Percentiles rank a stretch among this genome's conserved stretches.
Conservation (phyloP, 92 coral and sea anemone species). For the Blastomussa wellsi region DNA sequence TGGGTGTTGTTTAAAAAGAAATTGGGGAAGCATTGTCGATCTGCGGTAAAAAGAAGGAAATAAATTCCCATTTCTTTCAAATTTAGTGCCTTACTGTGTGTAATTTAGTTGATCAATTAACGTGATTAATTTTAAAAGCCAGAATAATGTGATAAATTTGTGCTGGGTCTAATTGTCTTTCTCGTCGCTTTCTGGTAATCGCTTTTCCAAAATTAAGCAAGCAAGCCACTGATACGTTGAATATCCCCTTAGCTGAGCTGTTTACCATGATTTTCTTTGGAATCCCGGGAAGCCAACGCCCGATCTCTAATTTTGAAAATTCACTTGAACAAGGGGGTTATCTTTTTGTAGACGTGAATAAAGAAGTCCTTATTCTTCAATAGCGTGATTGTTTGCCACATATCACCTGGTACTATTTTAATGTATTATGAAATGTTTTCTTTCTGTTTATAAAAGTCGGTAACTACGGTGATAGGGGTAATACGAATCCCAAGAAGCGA, state of each 20-base stretch:
- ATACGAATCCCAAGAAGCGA: background rate
- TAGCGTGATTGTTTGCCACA: background rate
- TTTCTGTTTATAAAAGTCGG: background rate
- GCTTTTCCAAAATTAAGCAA: background rate
- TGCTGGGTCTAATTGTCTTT: background rate
- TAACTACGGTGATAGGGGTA: background rate
- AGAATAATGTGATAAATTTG: slow-evolving; percentile 15
- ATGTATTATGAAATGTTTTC: background rate
- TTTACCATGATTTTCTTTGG: background rate
- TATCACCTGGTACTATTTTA: background rate
- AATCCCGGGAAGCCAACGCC: background rate
- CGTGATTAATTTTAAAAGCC: slow-evolving; percentile 27
- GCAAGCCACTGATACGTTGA: background rate
- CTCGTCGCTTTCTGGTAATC: background rate
- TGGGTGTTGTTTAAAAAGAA: background rate
- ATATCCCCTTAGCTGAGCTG: slow-evolving; percentile 1
- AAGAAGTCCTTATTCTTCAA: background rate
- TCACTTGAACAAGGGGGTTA: background rate
- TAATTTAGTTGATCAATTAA: slow-evolving; percentile 26
- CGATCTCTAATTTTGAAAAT: slow-evolving; percentile 3
- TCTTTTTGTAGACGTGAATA: background rate
- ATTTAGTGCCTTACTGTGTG: background rate
- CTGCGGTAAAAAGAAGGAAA: slow-evolving; percentile 2
- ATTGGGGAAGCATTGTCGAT: background rate
- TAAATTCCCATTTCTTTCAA: background rate